These are phyloP conservation scores for Notodonta ziczac DNA, from an alignment of 2,888 invertebrate species.

Conservation along the genomic window DNA sequence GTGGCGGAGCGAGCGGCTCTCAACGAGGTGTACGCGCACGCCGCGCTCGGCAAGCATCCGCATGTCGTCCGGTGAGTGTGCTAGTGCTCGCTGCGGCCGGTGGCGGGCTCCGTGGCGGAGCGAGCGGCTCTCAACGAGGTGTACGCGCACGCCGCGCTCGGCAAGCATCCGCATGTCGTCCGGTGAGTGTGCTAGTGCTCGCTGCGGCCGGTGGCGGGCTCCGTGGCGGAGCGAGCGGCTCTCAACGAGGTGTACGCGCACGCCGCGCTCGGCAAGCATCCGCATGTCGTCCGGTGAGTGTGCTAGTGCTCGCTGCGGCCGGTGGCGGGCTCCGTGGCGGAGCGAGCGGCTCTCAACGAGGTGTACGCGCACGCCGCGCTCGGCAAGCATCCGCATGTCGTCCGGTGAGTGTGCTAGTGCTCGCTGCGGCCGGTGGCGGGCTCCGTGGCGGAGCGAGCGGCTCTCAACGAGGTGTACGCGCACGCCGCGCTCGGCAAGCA, in stretches of 20 bases:
- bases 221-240: conserved; percentile 92
- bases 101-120: conserved; percentile 93
- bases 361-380: conserved; percentile 97
- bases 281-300: conserved; percentile 90
- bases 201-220: conserved; percentile 94
- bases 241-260: conserved; percentile 97
- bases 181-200: conserved; percentile 70
- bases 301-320: conserved; percentile 87
- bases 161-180: conserved; percentile 96
- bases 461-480: conserved; percentile 96
- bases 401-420: conserved; percentile 65
- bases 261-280: conserved; percentile 95
- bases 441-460: conserved; percentile 91
- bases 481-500: conserved; percentile 97
- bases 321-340: conserved; percentile 93
- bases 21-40: conserved; percentile 97
- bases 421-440: conserved; percentile 95
- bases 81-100: conserved; percentile 88
- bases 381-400: conserved; percentile 95
- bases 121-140: conserved; percentile 95
- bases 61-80: conserved; percentile 89
- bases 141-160: conserved; percentile 96
- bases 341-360: conserved; percentile 94
- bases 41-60: conserved; percentile 95
- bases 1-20: conserved; percentile 92